Evolutionary conservation across 35 echinoderm and acorn worm species (phyloP).

Genomic region (Hemicentrotus pulcherrimus): DNA sequence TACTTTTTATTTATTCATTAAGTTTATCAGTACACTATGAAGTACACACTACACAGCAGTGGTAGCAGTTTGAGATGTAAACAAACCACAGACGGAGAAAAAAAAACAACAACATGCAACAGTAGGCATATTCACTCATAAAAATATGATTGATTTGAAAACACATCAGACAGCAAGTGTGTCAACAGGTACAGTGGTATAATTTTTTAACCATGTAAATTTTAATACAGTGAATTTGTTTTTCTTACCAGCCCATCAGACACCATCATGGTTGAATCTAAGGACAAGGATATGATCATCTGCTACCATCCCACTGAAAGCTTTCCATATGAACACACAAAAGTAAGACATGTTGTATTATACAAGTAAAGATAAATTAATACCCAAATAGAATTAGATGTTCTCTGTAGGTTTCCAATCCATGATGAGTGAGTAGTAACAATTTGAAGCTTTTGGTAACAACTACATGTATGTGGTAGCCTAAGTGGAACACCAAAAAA

Average conservation of each 20-base stretch:
- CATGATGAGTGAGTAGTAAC: too few relatives aligned
- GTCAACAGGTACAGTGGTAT: too few relatives aligned
- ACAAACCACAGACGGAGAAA: too few relatives aligned
- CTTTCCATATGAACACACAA: constrained; percentile 79
- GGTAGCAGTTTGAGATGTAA: too few relatives aligned
- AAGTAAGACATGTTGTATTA: constrained; percentile 44
- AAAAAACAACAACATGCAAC: too few relatives aligned
- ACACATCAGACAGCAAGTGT: too few relatives aligned
- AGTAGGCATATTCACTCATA: too few relatives aligned
- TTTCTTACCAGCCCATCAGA: background rate
- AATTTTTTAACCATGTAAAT: background rate
- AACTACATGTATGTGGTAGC: background rate
- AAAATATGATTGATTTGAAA: too few relatives aligned
- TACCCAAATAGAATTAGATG: background rate
- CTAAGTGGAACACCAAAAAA: too few relatives aligned
- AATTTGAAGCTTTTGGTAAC: background rate
- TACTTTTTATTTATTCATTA: too few relatives aligned
- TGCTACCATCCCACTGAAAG: constrained; percentile 74
- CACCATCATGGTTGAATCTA: constrained; percentile 63
- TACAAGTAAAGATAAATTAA: background rate
- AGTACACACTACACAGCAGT: too few relatives aligned
- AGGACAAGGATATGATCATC: constrained; percentile 56
- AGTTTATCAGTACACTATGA: too few relatives aligned
- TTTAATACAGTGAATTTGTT: background rate
- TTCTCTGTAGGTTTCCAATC: background rate